Conservation (phyloP, 2,113 vertebrate species). For the Limanda limanda region DNA sequence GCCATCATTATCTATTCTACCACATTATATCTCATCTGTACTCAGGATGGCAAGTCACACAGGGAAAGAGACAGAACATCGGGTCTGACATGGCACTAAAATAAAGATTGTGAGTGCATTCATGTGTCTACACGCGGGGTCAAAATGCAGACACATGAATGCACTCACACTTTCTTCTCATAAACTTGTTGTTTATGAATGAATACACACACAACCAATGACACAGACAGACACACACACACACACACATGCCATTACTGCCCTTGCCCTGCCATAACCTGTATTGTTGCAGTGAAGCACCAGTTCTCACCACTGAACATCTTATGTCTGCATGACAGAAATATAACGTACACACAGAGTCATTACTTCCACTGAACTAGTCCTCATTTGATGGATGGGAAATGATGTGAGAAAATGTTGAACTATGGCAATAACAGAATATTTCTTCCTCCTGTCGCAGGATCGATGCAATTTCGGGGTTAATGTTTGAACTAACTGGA, state of each 20-base stretch:
- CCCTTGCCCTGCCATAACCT: conserved; percentile 26
- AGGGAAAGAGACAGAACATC: background rate
- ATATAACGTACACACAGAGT: background rate
- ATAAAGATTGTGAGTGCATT: background rate
- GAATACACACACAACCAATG: background rate
- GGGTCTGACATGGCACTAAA: background rate
- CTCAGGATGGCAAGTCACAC: no score
- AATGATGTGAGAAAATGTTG: conserved; percentile 17
- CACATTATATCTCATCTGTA: no score
- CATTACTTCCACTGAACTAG: conserved; percentile 4
- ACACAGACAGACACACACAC: no score
- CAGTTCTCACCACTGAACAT: conserved; percentile 2
- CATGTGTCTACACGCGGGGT: background rate
- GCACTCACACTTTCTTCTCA: background rate
- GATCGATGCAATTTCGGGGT: background rate
- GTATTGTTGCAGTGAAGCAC: conserved; percentile 13
- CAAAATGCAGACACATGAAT: background rate
- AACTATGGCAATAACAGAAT: background rate
- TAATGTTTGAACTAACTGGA: background rate
- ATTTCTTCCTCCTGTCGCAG: background rate
- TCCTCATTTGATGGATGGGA: conserved; percentile 15
- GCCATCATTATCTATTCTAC: no score
- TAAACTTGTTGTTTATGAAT: background rate
- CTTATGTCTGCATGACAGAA: background rate
- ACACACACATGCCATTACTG: background rate